These are phyloP conservation scores for Drosophila kanapiae DNA, from an alignment of 1,140 invertebrate species.

Conservation along the genomic window DNA sequence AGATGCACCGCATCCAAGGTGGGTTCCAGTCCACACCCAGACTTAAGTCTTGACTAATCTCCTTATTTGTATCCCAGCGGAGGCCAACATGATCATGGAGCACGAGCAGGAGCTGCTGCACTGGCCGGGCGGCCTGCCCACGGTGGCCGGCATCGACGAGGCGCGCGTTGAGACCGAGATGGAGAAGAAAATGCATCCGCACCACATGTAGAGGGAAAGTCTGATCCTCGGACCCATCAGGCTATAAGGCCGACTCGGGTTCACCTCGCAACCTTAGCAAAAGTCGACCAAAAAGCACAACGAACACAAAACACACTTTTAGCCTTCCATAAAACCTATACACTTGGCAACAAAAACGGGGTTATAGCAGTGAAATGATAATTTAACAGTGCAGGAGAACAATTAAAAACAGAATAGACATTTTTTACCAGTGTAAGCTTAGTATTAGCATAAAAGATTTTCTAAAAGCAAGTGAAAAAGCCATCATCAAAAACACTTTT, in stretches of 20 bases:
- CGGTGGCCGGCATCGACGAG: conserved; percentile 89
- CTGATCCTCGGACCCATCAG: conserved; percentile 17
- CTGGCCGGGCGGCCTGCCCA: conserved; percentile 90
- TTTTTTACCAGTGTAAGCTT: conserved; percentile 1
- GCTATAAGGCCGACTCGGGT: conserved; percentile 24
- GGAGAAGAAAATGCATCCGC: conserved; percentile 88
- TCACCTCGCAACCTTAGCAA: background rate
- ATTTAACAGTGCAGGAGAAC: background rate
- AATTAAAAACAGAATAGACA: background rate
- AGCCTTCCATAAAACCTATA: background rate
- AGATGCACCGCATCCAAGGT: conserved; percentile 91
- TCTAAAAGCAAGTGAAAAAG: background rate
- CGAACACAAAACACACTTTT: background rate
- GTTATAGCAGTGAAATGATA: background rate
- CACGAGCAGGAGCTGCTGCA: conserved; percentile 89
- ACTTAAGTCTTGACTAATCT: background rate
- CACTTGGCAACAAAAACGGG: background rate
- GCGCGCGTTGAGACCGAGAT: conserved; percentile 89
- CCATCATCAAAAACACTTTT: background rate
- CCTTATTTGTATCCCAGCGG: conserved; percentile 86
- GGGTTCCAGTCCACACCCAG: conserved; percentile 8
- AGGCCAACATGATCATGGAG: conserved; percentile 92
- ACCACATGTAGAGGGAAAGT: conserved; percentile 73
- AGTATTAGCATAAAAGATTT: background rate
- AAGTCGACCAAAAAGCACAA: background rate